Evolutionary conservation across 2,797 vertebrate genomes (phyloP), one percentile per base, ranked within the genome.

Genomic region (Bradypodion pumilum): DNA sequence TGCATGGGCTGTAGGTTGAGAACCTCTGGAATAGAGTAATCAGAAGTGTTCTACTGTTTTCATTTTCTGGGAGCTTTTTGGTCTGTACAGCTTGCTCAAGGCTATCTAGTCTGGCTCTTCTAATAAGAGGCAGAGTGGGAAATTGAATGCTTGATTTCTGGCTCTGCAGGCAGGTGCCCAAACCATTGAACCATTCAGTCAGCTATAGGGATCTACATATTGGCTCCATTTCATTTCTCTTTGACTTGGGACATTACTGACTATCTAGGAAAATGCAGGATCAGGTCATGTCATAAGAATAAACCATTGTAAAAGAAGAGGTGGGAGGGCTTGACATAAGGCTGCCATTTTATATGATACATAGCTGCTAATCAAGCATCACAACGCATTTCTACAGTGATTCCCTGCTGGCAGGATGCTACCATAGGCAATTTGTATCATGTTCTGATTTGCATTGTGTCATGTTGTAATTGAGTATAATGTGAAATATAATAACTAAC

Each of bases 361-460:
- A 19, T 19, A 56, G 52, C 56, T 21, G 19, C 13, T 3, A 52
- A 56, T 52, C 19, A 21, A 56, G 52, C 3, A 56, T 56, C 5
- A 56, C 52, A 56, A 56, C 52, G 19, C 13, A 56, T 56, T 56
- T 56, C 52, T 56, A 5, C 19, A 56, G 52, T 56, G 52, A 19
- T 56, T 56, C 52, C 2, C 52, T 56, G 3, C n/a, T n/a, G n/a
- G n/a, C n/a, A n/a, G n/a, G 74, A n/a, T 49, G 29, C 84, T 29
- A 52, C 65, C 37, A 62, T 32, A 46, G 8, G 16, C 56, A 84
- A 44, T 78, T 35, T 87, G 88, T 82, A 9, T 70, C 5, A 5
- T 42, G 70, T 82, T 1, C 23, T 86, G 19, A 82, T 91, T 90
- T 92, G 76, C 52, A 78, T 88, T 86, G 74, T 76, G 86, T 80